Evolutionary conservation across 2,113 vertebrate species (phyloP).

Genomic region (Gymnobelideus leadbeateri): DNA sequence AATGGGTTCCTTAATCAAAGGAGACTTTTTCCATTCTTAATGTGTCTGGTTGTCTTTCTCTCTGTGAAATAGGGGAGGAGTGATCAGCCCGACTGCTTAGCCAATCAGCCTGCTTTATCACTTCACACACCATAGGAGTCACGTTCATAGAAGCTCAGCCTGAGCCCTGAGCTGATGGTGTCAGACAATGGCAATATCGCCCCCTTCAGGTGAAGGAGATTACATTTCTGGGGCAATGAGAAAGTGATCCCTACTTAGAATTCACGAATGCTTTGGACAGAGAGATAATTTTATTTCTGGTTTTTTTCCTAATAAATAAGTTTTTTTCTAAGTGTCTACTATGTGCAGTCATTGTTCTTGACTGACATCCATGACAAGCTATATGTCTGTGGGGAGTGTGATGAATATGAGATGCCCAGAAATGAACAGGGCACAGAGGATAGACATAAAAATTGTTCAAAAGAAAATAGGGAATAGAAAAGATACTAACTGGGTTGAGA

Average conservation of each 20-base stretch:
- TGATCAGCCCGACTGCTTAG: not conserved
- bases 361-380: not conserved
- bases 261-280: not conserved
- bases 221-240: not conserved
- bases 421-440: not conserved
- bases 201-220: not conserved
- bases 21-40: not conserved
- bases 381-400: not conserved
- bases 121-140: not conserved
- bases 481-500: not conserved
- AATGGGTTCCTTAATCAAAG: not conserved
- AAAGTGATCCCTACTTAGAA: not conserved
- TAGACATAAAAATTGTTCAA: not conserved
- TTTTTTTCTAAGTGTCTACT: not conserved
- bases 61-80: not conserved
- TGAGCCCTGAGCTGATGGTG: not conserved
- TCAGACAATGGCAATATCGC: not conserved
- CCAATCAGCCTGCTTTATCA: not conserved
- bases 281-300: not conserved
- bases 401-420: not conserved
- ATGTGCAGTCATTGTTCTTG: not conserved
- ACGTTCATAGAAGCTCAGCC: not conserved
- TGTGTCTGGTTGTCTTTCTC: not conserved
- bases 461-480: not conserved
- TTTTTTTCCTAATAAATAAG: not conserved